These are phyloP conservation scores for Aviceda subcristata DNA, from an alignment of 2,113 vertebrate species.

Conservation along the genomic window DNA sequence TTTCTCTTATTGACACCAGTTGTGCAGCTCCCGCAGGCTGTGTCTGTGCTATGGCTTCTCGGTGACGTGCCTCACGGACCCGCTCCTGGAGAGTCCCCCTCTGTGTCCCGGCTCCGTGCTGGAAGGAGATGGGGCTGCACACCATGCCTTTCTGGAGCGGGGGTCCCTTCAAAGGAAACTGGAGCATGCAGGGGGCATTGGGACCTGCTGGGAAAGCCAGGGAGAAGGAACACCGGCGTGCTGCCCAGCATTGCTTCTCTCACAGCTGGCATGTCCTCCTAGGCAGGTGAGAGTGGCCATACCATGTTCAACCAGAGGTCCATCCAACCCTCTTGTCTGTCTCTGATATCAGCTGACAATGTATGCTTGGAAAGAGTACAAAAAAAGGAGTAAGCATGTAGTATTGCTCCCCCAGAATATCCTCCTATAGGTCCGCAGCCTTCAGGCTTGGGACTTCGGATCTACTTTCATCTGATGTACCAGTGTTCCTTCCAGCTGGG, in stretches of 20 bases:
- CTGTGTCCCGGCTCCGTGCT: not conserved
- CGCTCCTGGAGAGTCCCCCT: accelerated
- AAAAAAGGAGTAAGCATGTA: not conserved
- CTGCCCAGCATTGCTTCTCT: not conserved
- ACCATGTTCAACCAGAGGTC: accelerated
- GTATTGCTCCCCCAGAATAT: not conserved
- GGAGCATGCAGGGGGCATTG: accelerated
- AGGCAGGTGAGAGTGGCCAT: not conserved
- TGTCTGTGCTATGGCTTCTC: not conserved
- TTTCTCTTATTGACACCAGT: not conserved
- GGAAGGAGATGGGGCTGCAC: not conserved
- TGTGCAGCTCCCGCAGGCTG: not conserved
- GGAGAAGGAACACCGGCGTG: accelerated
- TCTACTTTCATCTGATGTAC: not conserved
- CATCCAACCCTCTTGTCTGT: not conserved
- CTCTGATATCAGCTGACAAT: not conserved
- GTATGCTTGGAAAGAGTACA: not conserved
- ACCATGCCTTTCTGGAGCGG: not conserved
- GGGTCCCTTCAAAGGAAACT: not conserved
- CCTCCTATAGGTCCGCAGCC: not conserved
- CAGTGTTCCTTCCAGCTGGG: not conserved
- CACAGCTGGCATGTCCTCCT: not conserved
- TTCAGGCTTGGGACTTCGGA: not conserved
- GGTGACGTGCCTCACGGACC: not conserved
- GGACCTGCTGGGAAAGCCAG: not conserved